A percentile compares a stretch with the other conserved stretches of the same genome.
Conservation (phyloP, 2,797 vertebrate species). For the Bradypodion pumilum region DNA sequence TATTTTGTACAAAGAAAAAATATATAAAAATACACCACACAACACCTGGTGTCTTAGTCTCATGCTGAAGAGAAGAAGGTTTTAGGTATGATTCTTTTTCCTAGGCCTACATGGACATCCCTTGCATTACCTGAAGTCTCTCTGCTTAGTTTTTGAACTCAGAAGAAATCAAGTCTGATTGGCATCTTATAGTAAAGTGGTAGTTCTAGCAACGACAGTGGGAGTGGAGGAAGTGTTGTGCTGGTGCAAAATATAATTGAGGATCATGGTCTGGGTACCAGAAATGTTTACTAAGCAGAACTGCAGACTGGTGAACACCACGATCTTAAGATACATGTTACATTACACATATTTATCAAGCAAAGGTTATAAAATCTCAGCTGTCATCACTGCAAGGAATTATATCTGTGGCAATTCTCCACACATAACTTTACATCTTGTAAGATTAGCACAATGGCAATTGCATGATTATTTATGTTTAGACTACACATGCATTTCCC, state of each 20-base stretch:
- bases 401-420: too few relatives aligned
- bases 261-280: not conserved
- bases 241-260: not conserved
- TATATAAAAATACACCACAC: too few relatives aligned
- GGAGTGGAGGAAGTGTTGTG: not conserved
- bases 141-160: too few relatives aligned
- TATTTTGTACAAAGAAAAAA: too few relatives aligned
- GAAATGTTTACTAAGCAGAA: not conserved
- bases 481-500: not conserved
- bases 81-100: too few relatives aligned
- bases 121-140: too few relatives aligned
- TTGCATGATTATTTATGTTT: not conserved
- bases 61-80: too few relatives aligned
- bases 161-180: too few relatives aligned
- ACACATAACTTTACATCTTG: not conserved
- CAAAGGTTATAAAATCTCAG: not conserved
- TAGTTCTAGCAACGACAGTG: not conserved
- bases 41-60: too few relatives aligned
- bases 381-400: not conserved
- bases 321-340: not conserved
- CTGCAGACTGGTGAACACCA: not conserved
- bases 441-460: conserved; percentile 21
- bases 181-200: not conserved
- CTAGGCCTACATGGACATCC: too few relatives aligned
- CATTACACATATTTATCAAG: not conserved